phyloP scores from a whole-genome alignment of 35 echinoderm and acorn worm genomes.

The Apostichopus parvimensis region DNA sequence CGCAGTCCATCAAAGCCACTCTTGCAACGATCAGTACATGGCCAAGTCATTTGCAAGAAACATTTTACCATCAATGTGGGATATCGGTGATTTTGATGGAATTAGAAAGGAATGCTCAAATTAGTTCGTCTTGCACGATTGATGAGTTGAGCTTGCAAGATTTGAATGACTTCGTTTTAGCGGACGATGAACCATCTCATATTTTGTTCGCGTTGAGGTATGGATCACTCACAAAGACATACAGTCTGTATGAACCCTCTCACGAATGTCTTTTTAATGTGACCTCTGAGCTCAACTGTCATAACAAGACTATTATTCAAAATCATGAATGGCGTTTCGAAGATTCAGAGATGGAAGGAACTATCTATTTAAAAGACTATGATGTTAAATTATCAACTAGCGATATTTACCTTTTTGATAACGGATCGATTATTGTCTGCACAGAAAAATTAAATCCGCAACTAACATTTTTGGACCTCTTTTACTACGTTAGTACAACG shows the following conservation, averaged over 20 bases:
- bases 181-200: background rate
- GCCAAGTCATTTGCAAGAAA: background rate
- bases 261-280: background rate
- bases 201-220: background rate
- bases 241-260: background rate
- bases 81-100: background rate
- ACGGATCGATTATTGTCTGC: slow-evolving; percentile 6
- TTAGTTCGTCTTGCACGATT: background rate
- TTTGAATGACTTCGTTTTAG: background rate
- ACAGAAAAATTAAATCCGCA: background rate
- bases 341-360: background rate
- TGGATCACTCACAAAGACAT: background rate
- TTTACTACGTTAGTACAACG: background rate
- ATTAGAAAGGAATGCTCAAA: background rate
- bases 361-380: background rate
- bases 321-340: background rate
- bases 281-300: background rate
- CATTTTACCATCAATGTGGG: background rate
- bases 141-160: background rate
- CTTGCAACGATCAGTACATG: background rate
- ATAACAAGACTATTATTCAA: background rate
- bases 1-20: background rate
- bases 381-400: background rate
- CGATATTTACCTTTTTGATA: background rate
- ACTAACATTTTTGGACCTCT: background rate